Conservation (phyloP, 1,140 invertebrate species). For the Ceratina calcarata region DNA sequence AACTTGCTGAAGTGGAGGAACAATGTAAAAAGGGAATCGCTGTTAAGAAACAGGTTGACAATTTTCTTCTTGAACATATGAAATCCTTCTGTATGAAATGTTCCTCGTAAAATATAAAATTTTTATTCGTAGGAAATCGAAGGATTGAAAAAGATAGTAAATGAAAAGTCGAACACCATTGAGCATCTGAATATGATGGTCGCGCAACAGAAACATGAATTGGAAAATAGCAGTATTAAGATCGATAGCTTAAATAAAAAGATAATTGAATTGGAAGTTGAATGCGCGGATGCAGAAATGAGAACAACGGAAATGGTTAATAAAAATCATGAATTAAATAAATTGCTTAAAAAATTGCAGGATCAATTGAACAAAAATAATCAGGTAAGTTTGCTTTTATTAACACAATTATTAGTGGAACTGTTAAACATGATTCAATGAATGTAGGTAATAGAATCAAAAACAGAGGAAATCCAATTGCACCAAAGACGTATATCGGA, state of each 20-base stretch:
- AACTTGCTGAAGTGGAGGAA: slow-evolving; percentile 62
- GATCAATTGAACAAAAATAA: slow-evolving; percentile 67
- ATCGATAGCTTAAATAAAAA: slow-evolving; percentile 62
- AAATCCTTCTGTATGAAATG: slow-evolving; percentile 5
- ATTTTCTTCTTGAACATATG: slow-evolving; percentile 5
- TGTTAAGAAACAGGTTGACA: slow-evolving; percentile 62
- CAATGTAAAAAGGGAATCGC: slow-evolving; percentile 64
- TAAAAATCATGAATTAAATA: slow-evolving; percentile 66
- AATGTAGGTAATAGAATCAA: slow-evolving; percentile 66
- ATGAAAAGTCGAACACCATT: slow-evolving; percentile 63
- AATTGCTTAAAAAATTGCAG: slow-evolving; percentile 65
- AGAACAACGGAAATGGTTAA: slow-evolving; percentile 56
- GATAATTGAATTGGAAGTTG: slow-evolving; percentile 60
- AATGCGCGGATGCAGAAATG: slow-evolving; percentile 44
- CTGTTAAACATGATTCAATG: slow-evolving; percentile 22
- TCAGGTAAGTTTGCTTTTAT: slow-evolving; percentile 57
- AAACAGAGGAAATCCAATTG: slow-evolving; percentile 62
- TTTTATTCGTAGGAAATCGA: slow-evolving; percentile 65
- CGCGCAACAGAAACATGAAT: slow-evolving; percentile 55
- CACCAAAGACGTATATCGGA: slow-evolving; percentile 65
- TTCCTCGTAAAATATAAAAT: slow-evolving; percentile 15
- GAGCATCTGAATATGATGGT: slow-evolving; percentile 49
- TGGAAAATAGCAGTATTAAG: slow-evolving; percentile 59
- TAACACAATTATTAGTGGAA: slow-evolving; percentile 3
- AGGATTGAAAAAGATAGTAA: slow-evolving; percentile 69